Conservation (phyloP, 1,140 invertebrate genomes). For the Ostrea edulis region DNA sequence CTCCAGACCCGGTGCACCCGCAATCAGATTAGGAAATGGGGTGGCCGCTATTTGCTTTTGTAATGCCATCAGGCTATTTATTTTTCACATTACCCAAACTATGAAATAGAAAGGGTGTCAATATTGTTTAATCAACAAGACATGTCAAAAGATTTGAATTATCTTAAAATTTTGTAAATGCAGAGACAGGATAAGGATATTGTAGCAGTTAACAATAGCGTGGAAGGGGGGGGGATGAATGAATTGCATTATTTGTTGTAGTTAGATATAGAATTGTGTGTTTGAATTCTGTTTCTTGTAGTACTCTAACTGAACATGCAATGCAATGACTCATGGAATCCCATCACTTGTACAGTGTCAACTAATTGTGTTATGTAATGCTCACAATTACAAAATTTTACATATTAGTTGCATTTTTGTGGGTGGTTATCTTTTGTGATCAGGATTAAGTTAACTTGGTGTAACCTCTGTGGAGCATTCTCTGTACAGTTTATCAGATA, state of each 20-base stretch:
- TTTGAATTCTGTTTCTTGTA: conserved; percentile 4
- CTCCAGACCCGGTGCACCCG: neutral
- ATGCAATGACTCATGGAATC: conserved; percentile 8
- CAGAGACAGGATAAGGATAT: neutral
- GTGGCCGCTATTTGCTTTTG: neutral
- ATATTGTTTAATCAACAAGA: conserved; percentile 36
- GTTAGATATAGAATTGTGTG: conserved; percentile 3
- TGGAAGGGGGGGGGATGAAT: neutral
- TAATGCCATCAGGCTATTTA: conserved; percentile 28
- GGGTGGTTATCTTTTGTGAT: conserved; percentile 18
- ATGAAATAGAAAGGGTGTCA: conserved; percentile 25
- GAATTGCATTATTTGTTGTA: neutral
- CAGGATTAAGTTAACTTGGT: neutral
- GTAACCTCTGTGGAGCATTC: neutral
- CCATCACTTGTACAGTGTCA: conserved; percentile 11
- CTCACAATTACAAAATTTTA: conserved; percentile 17
- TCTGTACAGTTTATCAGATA: conserved; percentile 19
- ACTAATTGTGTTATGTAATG: conserved; percentile 20
- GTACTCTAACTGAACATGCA: conserved; percentile 10
- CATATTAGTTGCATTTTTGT: conserved; percentile 33
- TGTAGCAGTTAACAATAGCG: neutral
- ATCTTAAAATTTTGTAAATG: neutral
- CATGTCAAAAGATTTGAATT: neutral
- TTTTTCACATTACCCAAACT: neutral
- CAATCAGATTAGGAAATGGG: neutral